These are phyloP conservation scores for Terrapene triunguis DNA, from an alignment of 2,113 vertebrate species.

Conservation along the genomic window DNA sequence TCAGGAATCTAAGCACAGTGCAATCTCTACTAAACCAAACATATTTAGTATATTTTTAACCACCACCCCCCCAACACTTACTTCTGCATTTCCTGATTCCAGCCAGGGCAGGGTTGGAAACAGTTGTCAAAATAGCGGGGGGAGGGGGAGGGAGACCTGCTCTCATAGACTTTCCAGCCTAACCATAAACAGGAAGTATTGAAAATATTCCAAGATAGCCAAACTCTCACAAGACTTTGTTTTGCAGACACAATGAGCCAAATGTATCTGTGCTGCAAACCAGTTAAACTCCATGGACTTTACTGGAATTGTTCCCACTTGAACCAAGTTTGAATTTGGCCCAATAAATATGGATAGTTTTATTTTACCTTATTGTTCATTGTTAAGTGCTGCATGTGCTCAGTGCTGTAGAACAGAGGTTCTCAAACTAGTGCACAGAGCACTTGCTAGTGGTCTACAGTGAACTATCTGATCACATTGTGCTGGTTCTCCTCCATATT, in stretches of 20 bases:
- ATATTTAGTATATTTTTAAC: neutral
- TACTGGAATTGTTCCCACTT: neutral
- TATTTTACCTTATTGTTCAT: neutral
- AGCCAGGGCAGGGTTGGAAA: slow-evolving; percentile 10
- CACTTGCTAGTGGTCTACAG: neutral
- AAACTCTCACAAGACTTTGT: neutral
- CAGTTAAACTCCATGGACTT: neutral
- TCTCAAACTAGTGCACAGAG: neutral
- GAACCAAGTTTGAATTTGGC: neutral
- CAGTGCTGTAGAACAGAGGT: neutral
- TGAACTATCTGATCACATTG: neutral
- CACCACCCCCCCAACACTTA: neutral
- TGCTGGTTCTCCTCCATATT: neutral
- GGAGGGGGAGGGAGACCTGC: neutral
- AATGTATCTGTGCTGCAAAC: neutral
- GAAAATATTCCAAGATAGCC: slow-evolving; percentile 46
- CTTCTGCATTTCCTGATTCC: slow-evolving; percentile 5
- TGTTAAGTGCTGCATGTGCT: neutral
- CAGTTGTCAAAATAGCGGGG: slow-evolving; percentile 10
- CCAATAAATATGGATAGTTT: neutral
- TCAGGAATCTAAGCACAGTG: neutral
- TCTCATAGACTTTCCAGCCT: slow-evolving; percentile 2
- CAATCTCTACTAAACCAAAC: neutral
- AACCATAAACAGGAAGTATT: slow-evolving; percentile 44
- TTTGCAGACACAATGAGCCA: neutral